A percentile compares a stretch with the other conserved stretches of the same genome.
Evolutionary conservation across 2,113 vertebrate species (phyloP).

Genomic region (Myanophis thanlyinensis): DNA sequence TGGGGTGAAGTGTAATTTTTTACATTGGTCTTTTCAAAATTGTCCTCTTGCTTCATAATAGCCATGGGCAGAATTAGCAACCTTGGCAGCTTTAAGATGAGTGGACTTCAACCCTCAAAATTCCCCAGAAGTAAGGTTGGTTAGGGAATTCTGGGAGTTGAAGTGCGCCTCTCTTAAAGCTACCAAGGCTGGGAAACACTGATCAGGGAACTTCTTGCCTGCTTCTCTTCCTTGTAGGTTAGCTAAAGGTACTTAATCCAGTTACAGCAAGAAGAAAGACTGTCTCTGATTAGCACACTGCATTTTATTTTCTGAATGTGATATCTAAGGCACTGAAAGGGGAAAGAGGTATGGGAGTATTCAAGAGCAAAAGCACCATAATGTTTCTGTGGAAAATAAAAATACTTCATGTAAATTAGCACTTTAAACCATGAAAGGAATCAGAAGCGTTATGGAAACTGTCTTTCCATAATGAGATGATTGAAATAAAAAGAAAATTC

Average conservation of each 20-base stretch:
- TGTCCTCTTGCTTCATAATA: neutral
- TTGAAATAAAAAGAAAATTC: neutral
- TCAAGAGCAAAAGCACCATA: neutral
- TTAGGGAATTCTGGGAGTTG: neutral
- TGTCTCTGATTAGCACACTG: neutral
- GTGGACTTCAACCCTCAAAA: neutral
- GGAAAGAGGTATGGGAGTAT: too few relatives aligned
- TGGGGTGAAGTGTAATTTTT: neutral
- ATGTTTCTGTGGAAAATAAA: neutral
- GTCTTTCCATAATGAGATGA: neutral
- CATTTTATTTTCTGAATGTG: too few relatives aligned
- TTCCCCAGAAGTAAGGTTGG: neutral
- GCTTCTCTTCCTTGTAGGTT: neutral
- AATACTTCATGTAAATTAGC: neutral
- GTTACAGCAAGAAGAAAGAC: neutral
- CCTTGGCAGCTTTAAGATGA: neutral
- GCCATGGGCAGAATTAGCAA: neutral
- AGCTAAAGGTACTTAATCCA: neutral
- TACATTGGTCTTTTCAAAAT: neutral
- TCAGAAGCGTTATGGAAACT: neutral
- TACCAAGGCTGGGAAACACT: neutral
- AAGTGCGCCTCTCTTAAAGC: neutral
- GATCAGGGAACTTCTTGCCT: neutral
- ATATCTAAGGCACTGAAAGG: neutral
- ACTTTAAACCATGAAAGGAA: neutral